A percentile compares a stretch with the other conserved stretches of the same genome.
These are phyloP conservation scores for Gandaritis pyraliata DNA, from an alignment of 2,888 invertebrate species.

Conservation along the genomic window DNA sequence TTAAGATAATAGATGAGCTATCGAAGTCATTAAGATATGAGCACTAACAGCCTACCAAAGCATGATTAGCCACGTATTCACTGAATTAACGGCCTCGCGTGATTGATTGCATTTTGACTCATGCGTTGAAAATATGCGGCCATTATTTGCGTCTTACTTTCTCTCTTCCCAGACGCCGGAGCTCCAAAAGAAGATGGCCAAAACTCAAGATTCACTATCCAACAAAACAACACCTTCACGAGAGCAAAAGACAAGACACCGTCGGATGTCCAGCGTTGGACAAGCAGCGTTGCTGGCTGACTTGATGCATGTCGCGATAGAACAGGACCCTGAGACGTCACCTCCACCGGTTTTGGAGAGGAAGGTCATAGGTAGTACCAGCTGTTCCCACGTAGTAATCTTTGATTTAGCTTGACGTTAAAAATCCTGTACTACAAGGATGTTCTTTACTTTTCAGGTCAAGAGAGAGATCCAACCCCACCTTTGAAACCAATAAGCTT, in stretches of 20 bases:
- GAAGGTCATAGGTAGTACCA: conserved; percentile 67
- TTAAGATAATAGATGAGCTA: conserved; percentile 48
- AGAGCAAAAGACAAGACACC: conserved; percentile 62
- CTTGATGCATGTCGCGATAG: conserved; percentile 68
- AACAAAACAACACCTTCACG: conserved; percentile 65
- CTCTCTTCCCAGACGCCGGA: conserved; percentile 68
- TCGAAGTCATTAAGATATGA: not conserved
- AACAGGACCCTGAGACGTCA: conserved; percentile 61
- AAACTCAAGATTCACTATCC: conserved; percentile 56
- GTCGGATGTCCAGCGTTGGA: conserved; percentile 71
- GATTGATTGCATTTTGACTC: too few relatives aligned
- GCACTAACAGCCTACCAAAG: too few relatives aligned
- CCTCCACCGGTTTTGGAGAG: conserved; percentile 65
- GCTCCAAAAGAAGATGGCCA: conserved; percentile 62
- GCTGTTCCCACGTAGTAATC: not conserved
- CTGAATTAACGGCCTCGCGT: too few relatives aligned
- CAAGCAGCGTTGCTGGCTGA: conserved; percentile 68
- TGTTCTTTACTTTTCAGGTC: conserved; percentile 52
- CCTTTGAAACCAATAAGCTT: conserved; percentile 52
- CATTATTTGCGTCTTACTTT: not conserved
- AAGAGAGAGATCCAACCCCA: conserved; percentile 71
- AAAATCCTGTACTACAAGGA: not conserved
- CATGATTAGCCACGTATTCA: too few relatives aligned
- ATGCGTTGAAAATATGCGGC: too few relatives aligned
- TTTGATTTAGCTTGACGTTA: not conserved